Conservation (phyloP, 2,113 vertebrate species). For the Podocnemis expansa region DNA sequence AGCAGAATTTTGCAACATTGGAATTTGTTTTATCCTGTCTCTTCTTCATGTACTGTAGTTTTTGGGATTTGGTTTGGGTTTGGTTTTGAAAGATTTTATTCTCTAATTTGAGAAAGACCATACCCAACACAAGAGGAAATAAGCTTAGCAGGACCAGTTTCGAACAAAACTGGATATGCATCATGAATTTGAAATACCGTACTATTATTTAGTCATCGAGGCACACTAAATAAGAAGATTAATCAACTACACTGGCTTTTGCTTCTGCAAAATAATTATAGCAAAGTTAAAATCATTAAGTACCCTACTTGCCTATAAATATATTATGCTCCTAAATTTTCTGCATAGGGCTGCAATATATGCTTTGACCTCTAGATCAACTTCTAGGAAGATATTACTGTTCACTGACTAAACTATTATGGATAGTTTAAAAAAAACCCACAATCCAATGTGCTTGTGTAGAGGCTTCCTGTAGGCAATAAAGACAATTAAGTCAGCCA, state of each 20-base stretch:
- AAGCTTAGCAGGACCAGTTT: background rate
- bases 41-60: background rate
- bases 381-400: constrained; percentile 21
- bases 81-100: background rate
- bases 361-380: background rate
- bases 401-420: background rate
- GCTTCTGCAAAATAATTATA: constrained; percentile 1
- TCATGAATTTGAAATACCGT: background rate
- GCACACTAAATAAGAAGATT: background rate
- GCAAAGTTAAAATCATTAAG: background rate
- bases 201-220: constrained; percentile 12
- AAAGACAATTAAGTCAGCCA: background rate
- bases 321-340: background rate
- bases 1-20: background rate
- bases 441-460: constrained; percentile 18
- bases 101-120: background rate
- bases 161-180: background rate
- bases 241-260: background rate
- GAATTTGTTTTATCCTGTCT: background rate
- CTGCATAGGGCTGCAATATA: background rate
- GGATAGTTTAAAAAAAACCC: background rate
- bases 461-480: constrained; percentile 3
- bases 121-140: background rate
- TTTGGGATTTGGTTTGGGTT: no score
- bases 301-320: background rate